These are phyloP conservation scores for Ptilorrhoa leucosticta DNA, from an alignment of 2,113 vertebrate genomes.

Conservation along the genomic window DNA sequence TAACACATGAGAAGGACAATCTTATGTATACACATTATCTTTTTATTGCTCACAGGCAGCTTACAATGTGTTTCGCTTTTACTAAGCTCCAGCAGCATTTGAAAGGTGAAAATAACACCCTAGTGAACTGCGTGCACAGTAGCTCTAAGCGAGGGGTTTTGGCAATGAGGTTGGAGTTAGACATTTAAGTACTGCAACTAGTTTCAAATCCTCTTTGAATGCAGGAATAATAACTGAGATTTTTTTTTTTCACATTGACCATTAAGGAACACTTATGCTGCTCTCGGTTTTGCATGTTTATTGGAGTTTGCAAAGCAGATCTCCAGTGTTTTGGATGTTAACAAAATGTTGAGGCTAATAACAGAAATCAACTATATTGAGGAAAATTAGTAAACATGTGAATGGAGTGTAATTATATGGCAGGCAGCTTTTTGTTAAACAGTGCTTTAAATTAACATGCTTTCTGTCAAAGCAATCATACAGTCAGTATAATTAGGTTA, in stretches of 20 bases:
- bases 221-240: neutral
- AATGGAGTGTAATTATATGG: constrained; percentile 62
- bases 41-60: constrained; percentile 6
- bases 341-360: constrained; percentile 50
- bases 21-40: neutral
- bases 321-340: constrained; percentile 40
- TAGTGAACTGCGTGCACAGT: rapidly evolving
- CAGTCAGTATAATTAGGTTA: constrained; percentile 25
- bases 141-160: neutral
- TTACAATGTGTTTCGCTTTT: neutral
- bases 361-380: constrained; percentile 60
- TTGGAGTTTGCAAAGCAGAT: constrained; percentile 52
- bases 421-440: constrained; percentile 59
- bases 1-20: neutral
- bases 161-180: neutral
- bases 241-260: neutral
- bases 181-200: neutral
- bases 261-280: neutral
- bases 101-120: neutral
- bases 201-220: constrained; percentile 15
- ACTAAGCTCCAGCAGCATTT: neutral
- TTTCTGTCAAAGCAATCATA: constrained; percentile 29
- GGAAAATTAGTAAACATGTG: constrained; percentile 58
- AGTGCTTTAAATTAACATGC: constrained; percentile 52
- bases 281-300: neutral